Evolutionary conservation across 2,113 vertebrate genomes (phyloP).

Genomic region (Myodes glareolus): DNA sequence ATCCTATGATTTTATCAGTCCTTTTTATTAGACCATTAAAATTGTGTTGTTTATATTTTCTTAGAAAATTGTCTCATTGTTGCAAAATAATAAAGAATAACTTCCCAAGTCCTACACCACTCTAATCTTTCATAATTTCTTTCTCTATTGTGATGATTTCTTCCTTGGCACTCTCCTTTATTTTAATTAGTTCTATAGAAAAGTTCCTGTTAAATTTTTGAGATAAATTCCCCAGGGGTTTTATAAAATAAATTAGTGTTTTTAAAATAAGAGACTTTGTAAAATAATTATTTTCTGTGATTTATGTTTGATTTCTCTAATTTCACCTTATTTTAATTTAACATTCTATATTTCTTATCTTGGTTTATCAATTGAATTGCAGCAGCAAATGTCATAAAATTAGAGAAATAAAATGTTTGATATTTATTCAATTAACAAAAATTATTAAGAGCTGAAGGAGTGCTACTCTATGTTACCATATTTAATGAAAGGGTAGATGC

Average conservation of each 20-base stretch:
- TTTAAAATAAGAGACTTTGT: neutral
- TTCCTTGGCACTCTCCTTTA: neutral
- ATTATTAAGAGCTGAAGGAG: neutral
- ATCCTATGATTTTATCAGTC: neutral
- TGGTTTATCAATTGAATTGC: neutral
- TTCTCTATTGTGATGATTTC: neutral
- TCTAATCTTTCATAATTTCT: neutral
- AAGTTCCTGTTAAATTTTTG: neutral
- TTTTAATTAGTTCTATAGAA: neutral
- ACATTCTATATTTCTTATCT: neutral
- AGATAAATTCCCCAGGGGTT: neutral
- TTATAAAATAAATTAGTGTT: neutral
- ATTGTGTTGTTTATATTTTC: neutral
- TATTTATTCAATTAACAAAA: neutral
- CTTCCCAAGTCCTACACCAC: neutral
- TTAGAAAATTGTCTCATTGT: neutral
- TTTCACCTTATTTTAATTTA: neutral
- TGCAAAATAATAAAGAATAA: neutral
- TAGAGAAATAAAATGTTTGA: neutral
- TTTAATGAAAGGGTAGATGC: neutral
- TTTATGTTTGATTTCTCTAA: neutral
- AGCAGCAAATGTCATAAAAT: neutral
- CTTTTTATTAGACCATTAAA: neutral
- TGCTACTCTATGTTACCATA: neutral
- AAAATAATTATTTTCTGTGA: neutral